Conservation (phyloP, 1,140 invertebrate genomes). For the Sesamia nonagrioides region DNA sequence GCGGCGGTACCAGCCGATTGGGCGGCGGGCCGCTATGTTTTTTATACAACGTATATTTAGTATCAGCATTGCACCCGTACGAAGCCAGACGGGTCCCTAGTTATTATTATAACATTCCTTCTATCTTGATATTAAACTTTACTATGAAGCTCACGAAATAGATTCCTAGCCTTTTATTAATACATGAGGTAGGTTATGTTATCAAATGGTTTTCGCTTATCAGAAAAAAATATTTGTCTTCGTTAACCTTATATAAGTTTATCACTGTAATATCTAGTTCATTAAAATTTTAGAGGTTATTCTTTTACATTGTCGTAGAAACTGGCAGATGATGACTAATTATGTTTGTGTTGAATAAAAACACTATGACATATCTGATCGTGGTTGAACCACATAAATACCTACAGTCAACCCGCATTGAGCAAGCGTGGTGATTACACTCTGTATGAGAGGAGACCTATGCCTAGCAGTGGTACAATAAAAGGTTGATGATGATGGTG, state of each 20-base stretch:
- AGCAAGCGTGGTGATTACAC: too few species aligned
- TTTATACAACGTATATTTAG: too few species aligned
- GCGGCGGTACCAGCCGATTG: too few species aligned
- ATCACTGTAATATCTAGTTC: background rate
- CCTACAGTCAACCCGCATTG: too few species aligned
- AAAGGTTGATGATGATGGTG: too few species aligned
- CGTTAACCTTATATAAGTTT: background rate
- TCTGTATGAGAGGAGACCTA: too few species aligned
- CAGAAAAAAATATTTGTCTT: background rate
- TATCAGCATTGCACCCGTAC: too few species aligned
- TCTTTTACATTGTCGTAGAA: background rate
- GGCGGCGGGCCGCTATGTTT: too few species aligned
- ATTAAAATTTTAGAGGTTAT: slow-evolving; percentile 1
- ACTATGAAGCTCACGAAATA: background rate
- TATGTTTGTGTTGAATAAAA: background rate
- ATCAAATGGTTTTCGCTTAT: background rate
- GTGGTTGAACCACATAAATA: background rate
- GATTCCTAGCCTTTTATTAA: background rate
- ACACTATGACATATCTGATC: background rate
- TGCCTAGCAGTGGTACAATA: too few species aligned
- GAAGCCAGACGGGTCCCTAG: too few species aligned
- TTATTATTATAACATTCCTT: too few species aligned
- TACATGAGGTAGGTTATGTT: slow-evolving; percentile 13
- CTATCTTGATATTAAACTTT: too few species aligned
- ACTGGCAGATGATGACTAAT: background rate